A percentile compares a stretch with the other conserved stretches of the same genome.
phyloP scores from a whole-genome alignment of 2,888 invertebrate species.

The Eristalinus aeneus region DNA sequence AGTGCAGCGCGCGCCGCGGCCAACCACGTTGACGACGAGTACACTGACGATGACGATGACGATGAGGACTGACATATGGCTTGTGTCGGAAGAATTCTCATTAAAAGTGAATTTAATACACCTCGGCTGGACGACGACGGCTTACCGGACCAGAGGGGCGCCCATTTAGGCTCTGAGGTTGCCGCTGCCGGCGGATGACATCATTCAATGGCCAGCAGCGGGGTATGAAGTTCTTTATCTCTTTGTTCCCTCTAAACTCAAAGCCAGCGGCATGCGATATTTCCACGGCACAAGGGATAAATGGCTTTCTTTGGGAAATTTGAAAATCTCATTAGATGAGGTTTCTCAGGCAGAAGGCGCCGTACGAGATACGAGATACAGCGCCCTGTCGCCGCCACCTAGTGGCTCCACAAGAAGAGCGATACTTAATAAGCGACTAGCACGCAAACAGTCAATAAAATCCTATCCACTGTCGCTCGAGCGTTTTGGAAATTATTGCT shows the following conservation, averaged over 20 bases:
- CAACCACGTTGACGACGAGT: constrained; percentile 1
- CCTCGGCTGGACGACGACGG: constrained; percentile 42
- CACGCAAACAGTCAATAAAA: constrained; percentile 69
- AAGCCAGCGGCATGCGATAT: constrained; percentile 39
- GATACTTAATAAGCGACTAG: constrained; percentile 60
- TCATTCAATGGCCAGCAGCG: constrained; percentile 53
- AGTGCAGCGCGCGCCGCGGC: neutral
- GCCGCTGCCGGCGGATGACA: constrained; percentile 54
- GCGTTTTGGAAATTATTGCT: constrained; percentile 62
- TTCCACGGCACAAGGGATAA: constrained; percentile 44
- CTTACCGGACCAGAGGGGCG: constrained; percentile 15
- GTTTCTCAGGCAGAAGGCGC: neutral
- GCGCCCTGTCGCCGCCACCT: neutral
- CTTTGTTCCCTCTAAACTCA: neutral
- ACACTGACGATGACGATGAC: constrained; percentile 19
- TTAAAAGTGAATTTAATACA: constrained; percentile 69
- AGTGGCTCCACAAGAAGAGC: neutral
- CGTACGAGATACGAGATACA: constrained; percentile 4
- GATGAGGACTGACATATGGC: constrained; percentile 50
- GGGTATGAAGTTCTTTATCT: constrained; percentile 14
- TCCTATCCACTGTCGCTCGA: constrained; percentile 48
- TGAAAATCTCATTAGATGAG: constrained; percentile 68
- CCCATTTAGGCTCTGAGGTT: constrained; percentile 10
- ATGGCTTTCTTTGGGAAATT: constrained; percentile 64
- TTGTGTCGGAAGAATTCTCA: constrained; percentile 65